Evolutionary conservation across 1,140 invertebrate genomes (phyloP).

Genomic region (Platyscapa corneri): DNA sequence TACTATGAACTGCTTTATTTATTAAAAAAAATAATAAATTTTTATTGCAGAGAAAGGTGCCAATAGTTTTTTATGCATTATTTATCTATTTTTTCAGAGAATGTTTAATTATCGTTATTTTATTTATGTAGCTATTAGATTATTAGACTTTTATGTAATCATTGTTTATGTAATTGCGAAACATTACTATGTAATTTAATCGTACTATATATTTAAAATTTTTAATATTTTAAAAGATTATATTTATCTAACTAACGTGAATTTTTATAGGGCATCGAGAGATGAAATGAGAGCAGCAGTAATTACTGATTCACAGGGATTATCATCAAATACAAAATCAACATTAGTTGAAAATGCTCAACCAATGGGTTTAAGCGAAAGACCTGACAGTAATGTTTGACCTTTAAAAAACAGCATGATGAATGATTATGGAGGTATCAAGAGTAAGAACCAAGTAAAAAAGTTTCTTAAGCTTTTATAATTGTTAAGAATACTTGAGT

Average conservation of each 20-base stretch:
- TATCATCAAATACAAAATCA: conserved; percentile 75
- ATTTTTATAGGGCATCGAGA: conserved; percentile 79
- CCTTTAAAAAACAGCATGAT: conserved; percentile 52
- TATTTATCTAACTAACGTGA: not conserved
- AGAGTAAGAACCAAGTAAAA: conserved; percentile 51
- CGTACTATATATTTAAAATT: not conserved
- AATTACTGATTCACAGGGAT: conserved; percentile 61
- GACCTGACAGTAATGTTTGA: conserved; percentile 81
- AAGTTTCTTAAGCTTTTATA: conserved; percentile 46
- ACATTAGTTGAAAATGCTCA: conserved; percentile 85
- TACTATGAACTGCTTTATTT: not conserved
- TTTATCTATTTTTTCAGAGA: conserved; percentile 38
- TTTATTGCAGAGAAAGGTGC: conserved; percentile 42
- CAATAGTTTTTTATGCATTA: conserved; percentile 19
- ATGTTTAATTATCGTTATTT: conserved; percentile 35
- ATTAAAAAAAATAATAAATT: conserved; percentile 1
- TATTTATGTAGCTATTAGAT: conserved; percentile 32
- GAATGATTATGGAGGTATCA: conserved; percentile 49
- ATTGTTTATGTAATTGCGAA: conserved; percentile 12
- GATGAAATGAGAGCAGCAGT: conserved; percentile 85
- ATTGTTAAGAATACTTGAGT: conserved; percentile 42
- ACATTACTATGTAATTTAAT: conserved; percentile 5
- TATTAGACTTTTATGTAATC: conserved; percentile 13
- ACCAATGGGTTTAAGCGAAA: conserved; percentile 82
- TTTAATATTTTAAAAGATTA: not conserved